These are phyloP conservation scores for Polypterus senegalus DNA, from an alignment of 2,113 vertebrate genomes.

Conservation along the genomic window DNA sequence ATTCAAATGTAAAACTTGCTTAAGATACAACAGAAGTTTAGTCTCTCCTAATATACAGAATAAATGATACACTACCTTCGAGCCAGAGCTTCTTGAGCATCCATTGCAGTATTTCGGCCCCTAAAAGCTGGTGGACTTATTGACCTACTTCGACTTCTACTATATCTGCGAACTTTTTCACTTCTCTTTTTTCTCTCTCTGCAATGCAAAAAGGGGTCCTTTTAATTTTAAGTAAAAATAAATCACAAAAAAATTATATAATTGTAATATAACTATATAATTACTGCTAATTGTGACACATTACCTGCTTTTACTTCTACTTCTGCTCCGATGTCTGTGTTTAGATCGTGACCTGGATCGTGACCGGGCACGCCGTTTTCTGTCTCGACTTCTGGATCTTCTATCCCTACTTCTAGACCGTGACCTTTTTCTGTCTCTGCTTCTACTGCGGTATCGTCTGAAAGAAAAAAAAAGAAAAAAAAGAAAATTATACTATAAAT, in stretches of 20 bases:
- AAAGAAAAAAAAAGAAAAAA: conserved; percentile 16
- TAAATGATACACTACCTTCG: conserved; percentile 57
- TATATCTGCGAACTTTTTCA: conserved; percentile 73
- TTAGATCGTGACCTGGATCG: conserved; percentile 78
- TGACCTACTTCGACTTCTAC: conserved; percentile 72
- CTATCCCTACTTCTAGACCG: conserved; percentile 55
- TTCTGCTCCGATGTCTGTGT: conserved; percentile 76
- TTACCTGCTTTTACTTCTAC: conserved; percentile 85
- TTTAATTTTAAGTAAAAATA: conserved; percentile 25
- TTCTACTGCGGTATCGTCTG: conserved; percentile 82
- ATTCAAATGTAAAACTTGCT: no score
- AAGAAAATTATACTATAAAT: background rate
- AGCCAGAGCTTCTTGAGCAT: conserved; percentile 90
- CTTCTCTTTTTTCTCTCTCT: conserved; percentile 82
- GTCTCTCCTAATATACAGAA: background rate
- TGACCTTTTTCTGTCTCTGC: conserved; percentile 73
- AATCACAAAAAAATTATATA: no score
- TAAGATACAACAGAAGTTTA: no score
- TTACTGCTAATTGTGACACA: no score
- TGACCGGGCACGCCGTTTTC: conserved; percentile 69
- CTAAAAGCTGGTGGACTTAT: conserved; percentile 73
- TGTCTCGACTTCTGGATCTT: conserved; percentile 62
- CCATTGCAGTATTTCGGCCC: conserved; percentile 92
- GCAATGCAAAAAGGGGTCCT: conserved; percentile 19
- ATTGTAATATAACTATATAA: conserved; percentile 27